Base-by-base conservation (phyloP, 1,140 invertebrate species). In the Drosophila murphyi region DNA sequence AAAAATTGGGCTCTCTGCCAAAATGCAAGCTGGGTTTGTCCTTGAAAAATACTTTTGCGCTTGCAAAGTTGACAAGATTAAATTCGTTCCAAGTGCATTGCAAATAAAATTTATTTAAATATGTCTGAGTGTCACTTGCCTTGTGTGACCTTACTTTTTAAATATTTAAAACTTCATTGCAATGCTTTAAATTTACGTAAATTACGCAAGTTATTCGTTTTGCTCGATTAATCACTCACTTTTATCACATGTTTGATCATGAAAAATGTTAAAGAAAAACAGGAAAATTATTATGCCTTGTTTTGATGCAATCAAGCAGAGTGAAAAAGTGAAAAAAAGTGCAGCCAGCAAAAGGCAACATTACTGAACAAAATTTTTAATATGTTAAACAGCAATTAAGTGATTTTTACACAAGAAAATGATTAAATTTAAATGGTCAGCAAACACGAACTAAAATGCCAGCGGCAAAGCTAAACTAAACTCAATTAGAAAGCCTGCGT, bases 321-420 rank as follows among this genome's bases (percentile, higher is more conserved):
- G 20, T 20, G 37, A 39, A 7, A 71, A 52, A 75, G 39, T 56
- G 57, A 43, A 28, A 34, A 41, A 71, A 63, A 70, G 45, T 56
- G 72, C 59, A 75, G 55, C 47, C 10, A 47, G 41, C 72, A 61
- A 54, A 48, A 35, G 7, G n/a, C 56, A 54, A 70, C 78, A 74
- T 80, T 80, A 52, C 35, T 5, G 50, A 80, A 78, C 78, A 78
- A 81, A 81, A 81, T 81, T 78, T 81, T 78, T 81, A 81, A 81
- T 81, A 72, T 71, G 72, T 81, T 81, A 67, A 78, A 78, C 78
- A 81, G 75, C 78, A 81, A 81, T 81, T 81, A 81, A 81, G 76
- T 79, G 48, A 79, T 81, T 79, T 81, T 82, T 82, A 80, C 73
- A 82, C 79, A 79, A 80, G 77, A 76, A 76, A 79, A 65, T 82